Base-by-base conservation (phyloP, 53 echinoderm and acorn worm genomes). In the Holothuria scabra region DNA sequence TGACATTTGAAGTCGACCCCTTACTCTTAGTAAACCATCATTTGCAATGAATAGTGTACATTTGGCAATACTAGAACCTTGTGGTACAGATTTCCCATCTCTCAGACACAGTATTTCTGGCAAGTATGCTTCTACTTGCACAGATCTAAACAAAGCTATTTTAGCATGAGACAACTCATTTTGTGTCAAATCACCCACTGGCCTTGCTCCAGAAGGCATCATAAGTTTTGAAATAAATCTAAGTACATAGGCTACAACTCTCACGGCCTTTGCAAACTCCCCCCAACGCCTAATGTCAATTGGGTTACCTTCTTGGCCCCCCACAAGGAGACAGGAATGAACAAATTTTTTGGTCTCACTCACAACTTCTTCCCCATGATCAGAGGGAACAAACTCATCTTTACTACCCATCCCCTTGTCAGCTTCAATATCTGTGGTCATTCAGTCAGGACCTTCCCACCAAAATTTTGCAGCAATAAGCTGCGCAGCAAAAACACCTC, bases 311-410 rank as follows among this genome's bases (percentile, higher is more conserved):
- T 4, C 35, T 35, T 35, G 8, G 62, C 62, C 20, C 20, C 62
- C 62, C 62, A 62, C 62, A 62, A 62, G 62, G 28, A 62, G 62
- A 62, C 62, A 62, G 62, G 62, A 28, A 24, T 22, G 62, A 6
- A 62, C 62, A 62, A 21, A 62, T 28, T 28, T 62, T 62, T 62
- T 62, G 62, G 62, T 62, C 62, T 62, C 62, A 62, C 62, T 62
- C 62, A 62, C 62, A 62, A 63, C 64, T 63, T 63, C 64, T 12
- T 63, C 64, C 22, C 0, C 30, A 8, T 63, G 30, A 63, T 63
- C 22, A 63, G 64, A 62, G 62, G 62, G 62, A 62, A 62, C 62
- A 62, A 21, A 21, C 24, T 63, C 64, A 12, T 21, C 64, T 8
- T 63, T 63, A 21, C 22, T 12, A 63, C 8, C 10, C 8, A 62